These are phyloP conservation scores for Metalampra italica DNA, from an alignment of 2,888 invertebrate genomes.

Conservation along the genomic window DNA sequence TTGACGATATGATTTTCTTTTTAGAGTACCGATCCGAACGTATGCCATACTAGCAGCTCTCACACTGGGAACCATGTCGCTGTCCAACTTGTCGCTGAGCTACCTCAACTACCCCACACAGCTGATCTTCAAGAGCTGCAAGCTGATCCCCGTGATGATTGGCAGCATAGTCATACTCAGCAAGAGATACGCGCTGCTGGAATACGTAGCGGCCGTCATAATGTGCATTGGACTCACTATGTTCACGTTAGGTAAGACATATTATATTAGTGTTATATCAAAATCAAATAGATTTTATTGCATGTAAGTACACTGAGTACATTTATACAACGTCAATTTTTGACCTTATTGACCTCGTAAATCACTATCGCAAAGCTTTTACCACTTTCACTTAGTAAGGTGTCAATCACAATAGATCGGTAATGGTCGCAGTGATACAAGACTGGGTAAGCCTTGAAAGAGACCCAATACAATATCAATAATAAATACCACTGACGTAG, in stretches of 20 bases:
- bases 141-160: conserved; percentile 95
- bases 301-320: no score
- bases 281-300: no score
- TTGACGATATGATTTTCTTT: conserved; percentile 29
- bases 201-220: conserved; percentile 88
- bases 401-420: no score
- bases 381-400: no score
- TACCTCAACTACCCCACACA: conserved; percentile 98
- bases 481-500: no score
- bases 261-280: no score
- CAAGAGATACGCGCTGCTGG: conserved; percentile 89
- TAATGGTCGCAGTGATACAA: no score
- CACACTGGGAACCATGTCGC: conserved; percentile 96
- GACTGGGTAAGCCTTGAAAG: no score
- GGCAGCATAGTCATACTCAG: conserved; percentile 96
- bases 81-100: conserved; percentile 95
- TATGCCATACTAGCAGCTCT: conserved; percentile 91
- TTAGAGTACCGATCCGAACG: conserved; percentile 89
- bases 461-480: no score
- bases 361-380: no score
- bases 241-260: conserved; percentile 89
- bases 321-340: no score
- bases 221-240: conserved; percentile 95
- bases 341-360: no score
- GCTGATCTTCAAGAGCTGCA: conserved; percentile 98